Evolutionary conservation across 2,113 vertebrate species (phyloP).

Genomic region (Rhegmatorhina hoffmannsi): DNA sequence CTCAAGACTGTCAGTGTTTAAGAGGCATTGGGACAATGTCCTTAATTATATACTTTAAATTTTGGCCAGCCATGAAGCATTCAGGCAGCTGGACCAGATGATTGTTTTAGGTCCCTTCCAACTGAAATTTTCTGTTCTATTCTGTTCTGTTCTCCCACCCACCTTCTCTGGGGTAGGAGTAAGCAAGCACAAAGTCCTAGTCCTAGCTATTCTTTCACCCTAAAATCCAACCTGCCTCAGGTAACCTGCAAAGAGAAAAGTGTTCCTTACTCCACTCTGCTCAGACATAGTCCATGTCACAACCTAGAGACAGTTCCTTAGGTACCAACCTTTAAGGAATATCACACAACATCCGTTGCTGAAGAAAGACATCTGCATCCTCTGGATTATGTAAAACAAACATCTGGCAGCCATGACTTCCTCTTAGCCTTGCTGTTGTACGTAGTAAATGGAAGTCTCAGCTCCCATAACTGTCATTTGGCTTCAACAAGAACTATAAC

Average conservation of each 20-base stretch:
- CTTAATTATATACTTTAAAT: neutral
- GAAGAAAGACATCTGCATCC: slow-evolving; percentile 63
- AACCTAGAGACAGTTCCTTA: neutral
- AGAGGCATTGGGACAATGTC: neutral
- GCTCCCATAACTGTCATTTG: slow-evolving; percentile 56
- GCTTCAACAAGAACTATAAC: slow-evolving; percentile 28
- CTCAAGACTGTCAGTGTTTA: neutral
- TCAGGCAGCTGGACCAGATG: neutral
- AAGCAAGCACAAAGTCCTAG: neutral
- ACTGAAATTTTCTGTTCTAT: neutral
- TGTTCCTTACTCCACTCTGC: neutral
- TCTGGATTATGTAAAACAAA: slow-evolving; percentile 67
- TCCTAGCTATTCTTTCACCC: neutral
- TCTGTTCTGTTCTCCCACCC: neutral
- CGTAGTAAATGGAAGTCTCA: slow-evolving; percentile 44
- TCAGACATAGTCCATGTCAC: neutral
- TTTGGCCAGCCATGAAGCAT: neutral
- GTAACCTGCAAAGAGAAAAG: neutral
- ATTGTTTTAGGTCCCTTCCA: neutral
- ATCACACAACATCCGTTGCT: neutral
- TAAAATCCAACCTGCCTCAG: neutral
- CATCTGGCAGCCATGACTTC: slow-evolving; percentile 56
- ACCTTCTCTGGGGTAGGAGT: neutral
- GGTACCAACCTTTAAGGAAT: slow-evolving; percentile 34
- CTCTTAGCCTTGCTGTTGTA: slow-evolving; percentile 40